Evolutionary conservation across 2,888 invertebrate species (phyloP), one percentile per base, ranked within the genome.

Genomic region (Gymnosoma rotundatum): DNA sequence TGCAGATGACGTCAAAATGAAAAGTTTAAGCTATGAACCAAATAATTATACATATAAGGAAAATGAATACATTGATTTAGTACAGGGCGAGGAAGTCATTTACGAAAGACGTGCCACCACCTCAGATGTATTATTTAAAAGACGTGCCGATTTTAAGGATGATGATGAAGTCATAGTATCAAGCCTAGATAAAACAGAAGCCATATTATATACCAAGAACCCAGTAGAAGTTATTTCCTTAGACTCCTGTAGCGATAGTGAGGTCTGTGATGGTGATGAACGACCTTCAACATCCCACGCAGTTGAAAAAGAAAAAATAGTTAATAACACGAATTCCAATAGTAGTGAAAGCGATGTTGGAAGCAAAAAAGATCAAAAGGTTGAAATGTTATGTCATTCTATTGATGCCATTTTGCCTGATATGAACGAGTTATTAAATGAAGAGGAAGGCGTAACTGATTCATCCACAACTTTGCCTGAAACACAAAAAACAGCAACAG

Each of bases 141-240:
- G 86, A n/a, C 78, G 84, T 25, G 21, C 72, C 7, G 81, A 85
- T 48, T 79, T 85, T 45, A 16, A 56, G 21, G 38, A n/a, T 56
- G 38, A 20, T 56, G 66, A 64, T 20, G 61, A 78, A 75, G 32
- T 66, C 3, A 2, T 66, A 10, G 64, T 66, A 8, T 18, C 75
- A 45, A 25, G 20, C 20, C 6, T 72, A 2, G 25, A 20, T 14
- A 36, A 56, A 5, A 36, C 9, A 6, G 21, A 60, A 48, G 0
- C 6, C 14, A 12, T 36, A 0, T 9, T 21, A 38, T 5, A 2
- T 5, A 8, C 6, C 2, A 58, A 38, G 32, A 38, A 16, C 32
- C 9, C 20, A 32, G n/a, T 58, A 2, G 80, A 63, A 14, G 70
- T 54, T 16, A 81, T 84, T 21, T 63, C 70, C 5, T 60, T 84